These are phyloP conservation scores for Nyleta sp. DNA, from an alignment of 2,888 invertebrate genomes.

Conservation along the genomic window DNA sequence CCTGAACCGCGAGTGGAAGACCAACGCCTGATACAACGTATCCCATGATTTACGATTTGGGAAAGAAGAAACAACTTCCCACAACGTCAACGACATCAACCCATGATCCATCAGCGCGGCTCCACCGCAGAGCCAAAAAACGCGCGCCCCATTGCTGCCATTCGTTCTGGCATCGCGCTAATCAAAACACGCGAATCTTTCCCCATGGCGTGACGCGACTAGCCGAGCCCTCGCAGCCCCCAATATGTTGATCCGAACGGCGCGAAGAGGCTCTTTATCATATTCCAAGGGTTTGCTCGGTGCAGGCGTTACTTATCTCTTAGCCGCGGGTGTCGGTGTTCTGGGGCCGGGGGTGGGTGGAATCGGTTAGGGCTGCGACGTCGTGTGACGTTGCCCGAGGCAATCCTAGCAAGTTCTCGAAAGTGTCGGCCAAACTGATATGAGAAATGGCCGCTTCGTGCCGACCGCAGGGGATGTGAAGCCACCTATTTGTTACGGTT, in stretches of 20 bases:
- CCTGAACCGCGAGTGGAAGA: constrained; percentile 4
- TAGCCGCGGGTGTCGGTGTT: constrained; percentile 69
- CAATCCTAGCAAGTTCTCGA: constrained; percentile 79
- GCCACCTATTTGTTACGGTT: constrained; percentile 78
- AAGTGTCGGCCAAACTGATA: constrained; percentile 82
- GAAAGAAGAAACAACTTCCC: constrained; percentile 16
- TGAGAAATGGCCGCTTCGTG: constrained; percentile 82
- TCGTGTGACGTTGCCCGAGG: constrained; percentile 79
- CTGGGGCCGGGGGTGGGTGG: constrained; percentile 36
- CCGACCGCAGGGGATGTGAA: constrained; percentile 78
- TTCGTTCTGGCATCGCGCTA: constrained; percentile 52
- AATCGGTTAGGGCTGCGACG: constrained; percentile 70
- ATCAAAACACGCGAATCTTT: constrained; percentile 60
- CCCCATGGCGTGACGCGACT: constrained; percentile 46
- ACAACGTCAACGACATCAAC: constrained; percentile 15
- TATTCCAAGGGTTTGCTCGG: constrained; percentile 62
- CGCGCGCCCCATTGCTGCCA: constrained; percentile 35
- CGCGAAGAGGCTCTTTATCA: constrained; percentile 68
- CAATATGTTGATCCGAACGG: constrained; percentile 58
- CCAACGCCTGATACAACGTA: constrained; percentile 13
- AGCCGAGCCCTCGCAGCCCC: too few relatives aligned
- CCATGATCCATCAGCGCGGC: constrained; percentile 19
- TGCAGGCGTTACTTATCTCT: constrained; percentile 79
- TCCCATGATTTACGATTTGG: constrained; percentile 6
- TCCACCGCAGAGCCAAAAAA: background rate